Conservation (phyloP, 2,888 invertebrate genomes). For the Dynastes tityus region DNA sequence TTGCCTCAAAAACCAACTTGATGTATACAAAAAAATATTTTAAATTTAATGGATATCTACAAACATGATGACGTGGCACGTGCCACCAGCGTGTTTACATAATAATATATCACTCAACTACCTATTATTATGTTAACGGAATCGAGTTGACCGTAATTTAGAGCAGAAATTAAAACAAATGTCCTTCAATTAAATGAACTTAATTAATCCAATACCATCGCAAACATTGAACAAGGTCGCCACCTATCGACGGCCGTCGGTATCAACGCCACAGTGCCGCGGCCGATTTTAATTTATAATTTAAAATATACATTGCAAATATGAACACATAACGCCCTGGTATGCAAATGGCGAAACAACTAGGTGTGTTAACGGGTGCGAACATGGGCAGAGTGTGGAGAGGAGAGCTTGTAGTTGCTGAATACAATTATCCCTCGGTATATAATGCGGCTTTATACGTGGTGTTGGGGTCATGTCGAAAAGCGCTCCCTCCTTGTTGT, state of each 20-base stretch:
- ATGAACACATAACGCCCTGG: slow-evolving; percentile 30
- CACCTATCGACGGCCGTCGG: neutral
- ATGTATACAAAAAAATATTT: too few relatives aligned
- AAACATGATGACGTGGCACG: neutral
- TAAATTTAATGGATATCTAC: too few relatives aligned
- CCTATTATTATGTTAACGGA: neutral
- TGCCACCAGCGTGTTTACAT: neutral
- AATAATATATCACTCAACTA: neutral
- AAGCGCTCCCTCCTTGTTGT: neutral
- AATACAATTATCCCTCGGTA: slow-evolving; percentile 39
- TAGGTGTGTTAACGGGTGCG: slow-evolving; percentile 46
- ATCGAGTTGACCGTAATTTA: slow-evolving; percentile 3
- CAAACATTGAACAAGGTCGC: slow-evolving; percentile 13
- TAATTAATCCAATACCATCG: slow-evolving; percentile 29
- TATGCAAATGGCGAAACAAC: slow-evolving; percentile 48
- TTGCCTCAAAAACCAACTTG: too few relatives aligned
- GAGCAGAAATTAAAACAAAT: slow-evolving; percentile 21
- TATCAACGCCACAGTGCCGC: slow-evolving; percentile 2
- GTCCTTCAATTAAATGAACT: slow-evolving; percentile 35
- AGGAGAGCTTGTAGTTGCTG: slow-evolving; percentile 16
- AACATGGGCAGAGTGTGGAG: slow-evolving; percentile 20
- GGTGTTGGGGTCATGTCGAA: neutral
- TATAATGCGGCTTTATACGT: slow-evolving; percentile 6
- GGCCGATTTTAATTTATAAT: slow-evolving; percentile 46
- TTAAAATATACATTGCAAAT: slow-evolving; percentile 51